These are phyloP conservation scores for Aulostomus chinensis DNA, from an alignment of 2,797 vertebrate species.

Conservation along the genomic window DNA sequence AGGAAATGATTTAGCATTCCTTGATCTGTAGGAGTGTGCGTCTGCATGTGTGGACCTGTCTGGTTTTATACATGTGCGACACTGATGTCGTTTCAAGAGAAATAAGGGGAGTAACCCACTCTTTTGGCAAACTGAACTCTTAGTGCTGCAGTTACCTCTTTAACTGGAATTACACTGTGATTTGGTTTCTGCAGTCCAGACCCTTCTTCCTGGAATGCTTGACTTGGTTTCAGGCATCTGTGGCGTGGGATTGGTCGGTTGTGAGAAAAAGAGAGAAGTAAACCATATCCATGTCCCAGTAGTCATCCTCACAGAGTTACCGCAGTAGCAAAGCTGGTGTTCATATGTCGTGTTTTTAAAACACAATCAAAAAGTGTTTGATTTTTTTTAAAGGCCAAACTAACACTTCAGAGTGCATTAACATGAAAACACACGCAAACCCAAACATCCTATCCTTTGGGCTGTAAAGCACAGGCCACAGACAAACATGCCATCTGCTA, in stretches of 20 bases:
- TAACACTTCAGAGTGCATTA: conserved; percentile 19
- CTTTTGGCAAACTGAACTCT: no score
- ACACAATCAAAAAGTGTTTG: no score
- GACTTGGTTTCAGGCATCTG: background rate
- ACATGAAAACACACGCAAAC: conserved; percentile 16
- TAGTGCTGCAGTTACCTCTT: conserved; percentile 22
- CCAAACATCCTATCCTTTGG: conserved; percentile 36
- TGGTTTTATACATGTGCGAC: no score
- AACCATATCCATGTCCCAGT: conserved; percentile 34
- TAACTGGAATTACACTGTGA: conserved; percentile 26
- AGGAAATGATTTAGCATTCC: no score
- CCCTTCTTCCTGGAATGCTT: conserved; percentile 3
- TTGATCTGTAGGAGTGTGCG: no score
- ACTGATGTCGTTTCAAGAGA: no score
- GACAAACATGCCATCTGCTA: conserved; percentile 57
- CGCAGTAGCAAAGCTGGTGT: no score
- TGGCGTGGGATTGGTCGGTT: conserved; percentile 16
- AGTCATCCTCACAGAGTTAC: no score
- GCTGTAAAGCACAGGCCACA: conserved; percentile 39
- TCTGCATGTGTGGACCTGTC: no score
- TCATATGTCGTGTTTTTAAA: no score
- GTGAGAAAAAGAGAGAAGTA: conserved; percentile 17
- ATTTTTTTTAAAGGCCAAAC: no score
- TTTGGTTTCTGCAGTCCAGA: conserved; percentile 13
- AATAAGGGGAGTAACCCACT: no score